phyloP scores from a whole-genome alignment of 2,113 vertebrate genomes.

The Lophochroa leadbeateri region DNA sequence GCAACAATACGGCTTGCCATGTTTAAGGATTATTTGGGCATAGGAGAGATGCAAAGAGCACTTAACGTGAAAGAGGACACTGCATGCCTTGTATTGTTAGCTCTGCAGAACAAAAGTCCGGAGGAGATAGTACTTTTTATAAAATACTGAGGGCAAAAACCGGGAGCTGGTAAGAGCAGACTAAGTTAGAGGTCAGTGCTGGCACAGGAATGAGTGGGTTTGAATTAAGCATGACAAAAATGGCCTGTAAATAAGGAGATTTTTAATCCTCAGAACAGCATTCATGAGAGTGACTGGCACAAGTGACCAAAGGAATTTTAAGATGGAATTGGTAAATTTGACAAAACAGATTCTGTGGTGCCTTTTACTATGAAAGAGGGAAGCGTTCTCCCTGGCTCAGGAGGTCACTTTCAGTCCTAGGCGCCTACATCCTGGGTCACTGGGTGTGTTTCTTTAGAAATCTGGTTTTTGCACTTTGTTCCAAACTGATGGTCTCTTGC shows the following conservation, averaged over 20 bases:
- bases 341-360: background rate
- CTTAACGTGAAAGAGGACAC: background rate
- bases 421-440: background rate
- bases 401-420: background rate
- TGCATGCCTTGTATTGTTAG: background rate
- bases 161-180: background rate
- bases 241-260: background rate
- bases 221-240: background rate
- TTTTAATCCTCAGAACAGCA: background rate
- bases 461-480: background rate
- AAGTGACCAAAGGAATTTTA: background rate
- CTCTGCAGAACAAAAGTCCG: background rate
- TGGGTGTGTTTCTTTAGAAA: background rate
- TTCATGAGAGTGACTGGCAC: background rate
- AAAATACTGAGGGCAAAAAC: background rate
- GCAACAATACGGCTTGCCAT: background rate
- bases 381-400: background rate
- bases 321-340: background rate
- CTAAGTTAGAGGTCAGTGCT: background rate
- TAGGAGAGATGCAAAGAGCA: background rate
- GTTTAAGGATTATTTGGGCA: background rate
- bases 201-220: background rate
- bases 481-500: slow-evolving; percentile 9
- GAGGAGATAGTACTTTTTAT: background rate
- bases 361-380: background rate